Conservation (phyloP, 2,888 invertebrate genomes). For the Achlya flavicornis region DNA sequence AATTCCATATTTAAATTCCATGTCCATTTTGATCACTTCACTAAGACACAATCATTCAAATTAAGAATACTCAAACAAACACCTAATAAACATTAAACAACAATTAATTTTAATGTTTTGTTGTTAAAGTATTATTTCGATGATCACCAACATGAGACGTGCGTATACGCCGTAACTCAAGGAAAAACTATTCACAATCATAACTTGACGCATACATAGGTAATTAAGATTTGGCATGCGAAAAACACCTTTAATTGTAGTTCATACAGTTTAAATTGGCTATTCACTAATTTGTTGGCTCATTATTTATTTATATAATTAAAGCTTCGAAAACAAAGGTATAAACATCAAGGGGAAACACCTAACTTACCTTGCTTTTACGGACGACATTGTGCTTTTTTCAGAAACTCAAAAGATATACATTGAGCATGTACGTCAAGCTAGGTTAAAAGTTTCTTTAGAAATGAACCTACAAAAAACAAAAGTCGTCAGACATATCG, state of each 20-base stretch:
- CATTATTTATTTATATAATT: not conserved
- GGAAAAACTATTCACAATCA: slow-evolving; percentile 1
- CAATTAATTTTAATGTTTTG: not conserved
- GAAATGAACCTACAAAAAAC: too few relatives aligned
- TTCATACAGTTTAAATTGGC: not conserved
- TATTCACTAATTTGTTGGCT: accelerated
- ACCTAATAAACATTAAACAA: not conserved
- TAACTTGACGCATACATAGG: not conserved
- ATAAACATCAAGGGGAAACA: too few relatives aligned
- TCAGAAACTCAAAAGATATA: too few relatives aligned
- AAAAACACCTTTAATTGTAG: not conserved
- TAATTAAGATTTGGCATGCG: not conserved
- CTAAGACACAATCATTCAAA: not conserved
- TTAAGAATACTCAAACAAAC: not conserved
- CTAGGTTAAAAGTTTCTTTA: too few relatives aligned
- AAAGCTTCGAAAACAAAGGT: too few relatives aligned
- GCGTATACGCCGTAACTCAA: not conserved
- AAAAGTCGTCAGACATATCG: too few relatives aligned
- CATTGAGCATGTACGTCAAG: too few relatives aligned
- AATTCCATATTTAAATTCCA: not conserved
- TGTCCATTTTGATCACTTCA: not conserved
- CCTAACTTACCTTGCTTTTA: too few relatives aligned
- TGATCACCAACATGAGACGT: not conserved
- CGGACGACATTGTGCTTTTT: too few relatives aligned
- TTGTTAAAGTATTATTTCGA: not conserved